Base-by-base conservation (phyloP, 2,797 vertebrate species). In the Malurus leucopterus region DNA sequence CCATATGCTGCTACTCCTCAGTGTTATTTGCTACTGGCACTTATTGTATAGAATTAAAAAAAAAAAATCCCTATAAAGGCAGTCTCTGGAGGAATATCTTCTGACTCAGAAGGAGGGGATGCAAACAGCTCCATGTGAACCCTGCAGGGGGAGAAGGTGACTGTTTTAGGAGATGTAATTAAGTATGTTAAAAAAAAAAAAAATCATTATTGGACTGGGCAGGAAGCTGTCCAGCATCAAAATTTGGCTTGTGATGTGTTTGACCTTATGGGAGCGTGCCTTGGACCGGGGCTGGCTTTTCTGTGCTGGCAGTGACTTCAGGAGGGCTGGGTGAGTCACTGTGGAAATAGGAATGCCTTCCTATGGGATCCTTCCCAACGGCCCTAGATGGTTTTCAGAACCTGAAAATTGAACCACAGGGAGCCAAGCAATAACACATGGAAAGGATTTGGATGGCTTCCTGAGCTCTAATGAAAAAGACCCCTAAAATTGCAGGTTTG, bases 331-430 rank as follows among this genome's bases (percentile, higher is more conserved):
- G 65, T 75, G 82, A 91, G 73, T 85, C 72, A 74, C 30, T 47
- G 21, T 65, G 84, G 89, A 77, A 79, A 13, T 47, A 69, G 91
- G 82, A 89, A 85, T 91, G 64, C 79, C 72, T 88, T 69, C 30
- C 36, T 43, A 20, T 41, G 55, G 50, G 38, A 43, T 23, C 6
- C 2, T 30, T 17, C 61, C 22, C 2, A 58, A 36, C 8, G 2
- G 24, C 15, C 20, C 27, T 14, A 15, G 43, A 6, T 3, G 8
- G 47, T 75, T 53, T 36, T 36, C 36, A 36, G 36, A 11, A 36
- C 12, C 36, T 36, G 36, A 36, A 36, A 36, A 36, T 12, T 36
- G 36, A 44, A 19, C 43, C 23, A 62, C 1, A 4, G 75, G 36
- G 62, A 80, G 46, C 50, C 0, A 0, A 19, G 34, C 40, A 38